phyloP scores from a whole-genome alignment of 2,888 invertebrate genomes.

The Bimastos eiseni region DNA sequence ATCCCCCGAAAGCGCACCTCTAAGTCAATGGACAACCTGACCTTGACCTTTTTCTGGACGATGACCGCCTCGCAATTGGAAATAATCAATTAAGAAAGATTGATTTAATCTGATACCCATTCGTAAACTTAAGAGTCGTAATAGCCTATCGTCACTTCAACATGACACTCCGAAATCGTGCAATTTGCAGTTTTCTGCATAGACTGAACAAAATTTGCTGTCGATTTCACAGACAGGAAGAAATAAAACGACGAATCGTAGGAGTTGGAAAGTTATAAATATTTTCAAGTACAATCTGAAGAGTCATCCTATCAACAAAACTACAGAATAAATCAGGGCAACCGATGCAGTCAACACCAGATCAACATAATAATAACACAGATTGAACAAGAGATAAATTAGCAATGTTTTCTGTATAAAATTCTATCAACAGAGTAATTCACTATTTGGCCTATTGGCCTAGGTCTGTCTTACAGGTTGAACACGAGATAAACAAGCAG shows the following conservation, averaged over 20 bases:
- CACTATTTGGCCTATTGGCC: too few species aligned
- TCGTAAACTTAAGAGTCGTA: not conserved
- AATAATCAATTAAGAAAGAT: not conserved
- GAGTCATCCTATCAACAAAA: not conserved
- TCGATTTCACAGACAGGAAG: not conserved
- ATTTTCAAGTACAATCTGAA: not conserved
- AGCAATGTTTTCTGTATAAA: too few species aligned
- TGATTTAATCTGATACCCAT: not conserved
- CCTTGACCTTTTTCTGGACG: not conserved
- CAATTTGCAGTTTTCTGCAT: not conserved
- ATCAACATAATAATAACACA: not conserved
- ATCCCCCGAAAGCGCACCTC: too few species aligned
- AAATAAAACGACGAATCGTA: not conserved
- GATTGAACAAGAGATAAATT: too few species aligned
- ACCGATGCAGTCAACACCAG: not conserved
- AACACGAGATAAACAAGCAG: too few species aligned
- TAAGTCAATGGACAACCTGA: not conserved
- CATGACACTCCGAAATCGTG: not conserved
- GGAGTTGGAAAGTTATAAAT: not conserved
- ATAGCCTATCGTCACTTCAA: not conserved
- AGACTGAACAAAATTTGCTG: not conserved
- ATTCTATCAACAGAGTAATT: too few species aligned
- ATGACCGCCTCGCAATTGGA: not conserved
- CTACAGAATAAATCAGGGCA: not conserved
- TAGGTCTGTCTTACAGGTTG: too few species aligned